These are phyloP conservation scores for Drosophila repletoides DNA, from an alignment of 1,140 invertebrate species.

Conservation along the genomic window DNA sequence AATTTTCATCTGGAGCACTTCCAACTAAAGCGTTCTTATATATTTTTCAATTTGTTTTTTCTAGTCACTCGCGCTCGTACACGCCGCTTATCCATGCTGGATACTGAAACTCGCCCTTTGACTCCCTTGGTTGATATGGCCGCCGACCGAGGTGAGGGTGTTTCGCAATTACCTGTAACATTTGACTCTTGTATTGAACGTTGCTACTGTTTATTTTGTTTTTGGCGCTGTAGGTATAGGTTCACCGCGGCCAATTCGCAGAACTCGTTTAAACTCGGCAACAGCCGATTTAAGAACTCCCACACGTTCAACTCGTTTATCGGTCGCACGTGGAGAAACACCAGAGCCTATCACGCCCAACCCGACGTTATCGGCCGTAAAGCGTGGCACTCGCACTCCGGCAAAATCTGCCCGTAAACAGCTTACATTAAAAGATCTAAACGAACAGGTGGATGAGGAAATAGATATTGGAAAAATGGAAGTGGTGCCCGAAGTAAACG, in stretches of 20 bases:
- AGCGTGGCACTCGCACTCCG: constrained; percentile 39
- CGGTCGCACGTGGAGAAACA: constrained; percentile 53
- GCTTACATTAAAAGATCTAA: constrained; percentile 30
- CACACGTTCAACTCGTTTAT: constrained; percentile 40
- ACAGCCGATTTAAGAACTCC: constrained; percentile 54
- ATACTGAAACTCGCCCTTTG: constrained; percentile 55
- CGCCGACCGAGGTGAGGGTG: constrained; percentile 46
- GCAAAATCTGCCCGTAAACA: constrained; percentile 42
- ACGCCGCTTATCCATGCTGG: constrained; percentile 50
- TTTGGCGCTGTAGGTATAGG: too few relatives aligned
- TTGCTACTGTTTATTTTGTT: not conserved
- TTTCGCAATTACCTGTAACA: not conserved
- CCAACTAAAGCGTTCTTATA: too few relatives aligned
- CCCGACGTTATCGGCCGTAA: constrained; percentile 17
- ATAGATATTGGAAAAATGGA: not conserved
- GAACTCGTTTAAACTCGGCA: constrained; percentile 56
- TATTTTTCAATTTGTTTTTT: not conserved
- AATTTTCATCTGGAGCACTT: too few relatives aligned
- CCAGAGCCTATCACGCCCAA: constrained; percentile 49
- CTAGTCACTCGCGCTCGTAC: constrained; percentile 67
- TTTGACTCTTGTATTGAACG: too few relatives aligned
- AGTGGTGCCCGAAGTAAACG: not conserved
- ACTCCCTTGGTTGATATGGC: constrained; percentile 54
- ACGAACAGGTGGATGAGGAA: not conserved
- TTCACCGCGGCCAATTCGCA: constrained; percentile 54